Base-by-base conservation (phyloP, 2,888 invertebrate species). In the Periphyllus acericola region DNA sequence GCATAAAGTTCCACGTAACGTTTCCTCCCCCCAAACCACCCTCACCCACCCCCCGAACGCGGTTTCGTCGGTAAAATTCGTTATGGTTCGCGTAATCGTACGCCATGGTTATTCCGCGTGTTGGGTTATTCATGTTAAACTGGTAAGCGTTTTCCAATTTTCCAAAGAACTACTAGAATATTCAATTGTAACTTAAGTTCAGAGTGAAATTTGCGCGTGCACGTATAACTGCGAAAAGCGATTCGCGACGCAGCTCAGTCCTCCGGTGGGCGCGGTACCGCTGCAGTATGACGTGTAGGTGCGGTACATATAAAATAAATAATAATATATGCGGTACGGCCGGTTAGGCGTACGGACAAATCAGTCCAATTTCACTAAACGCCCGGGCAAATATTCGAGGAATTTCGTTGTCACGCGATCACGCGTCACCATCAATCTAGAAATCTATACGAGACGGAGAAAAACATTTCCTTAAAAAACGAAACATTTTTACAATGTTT, bases 91-190 rank as follows among this genome's bases (percentile, higher is more conserved):
- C 17, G 46, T 71, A 34, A 71, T 71, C 34, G 52, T 34, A 25
- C 34, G 8, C 32, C 29, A 1, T 71, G 72, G 52, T 72, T 72
- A 83, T 83, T 52, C 34, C 29, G n/a, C 36, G n/a, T 21, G n/a
- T 34, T 36, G n/a, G 55, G 74, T 83, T 83, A 83, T 83, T 74
- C 34, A 83, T 83, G 83, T 74, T 36, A 83, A 83, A 74, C 52
- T 29, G 55, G 81, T 34, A 83, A 83, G n/a, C 55, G 83, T 83
- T 83, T 60, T 83, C 40, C 83, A 75, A 75, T 75, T 83, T 83
- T 83, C 75, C 60, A 83, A 75, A 60, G 60, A 75, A 83, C 60
- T 40, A 40, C 60, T 83, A 66, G 29, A 83, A 74, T 74, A 74
- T 83, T 75, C 83, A 60, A 74, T 83, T 83, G 75, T 75, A 40